Conservation (phyloP, 2,888 invertebrate species). For the Morinoia aosen region DNA sequence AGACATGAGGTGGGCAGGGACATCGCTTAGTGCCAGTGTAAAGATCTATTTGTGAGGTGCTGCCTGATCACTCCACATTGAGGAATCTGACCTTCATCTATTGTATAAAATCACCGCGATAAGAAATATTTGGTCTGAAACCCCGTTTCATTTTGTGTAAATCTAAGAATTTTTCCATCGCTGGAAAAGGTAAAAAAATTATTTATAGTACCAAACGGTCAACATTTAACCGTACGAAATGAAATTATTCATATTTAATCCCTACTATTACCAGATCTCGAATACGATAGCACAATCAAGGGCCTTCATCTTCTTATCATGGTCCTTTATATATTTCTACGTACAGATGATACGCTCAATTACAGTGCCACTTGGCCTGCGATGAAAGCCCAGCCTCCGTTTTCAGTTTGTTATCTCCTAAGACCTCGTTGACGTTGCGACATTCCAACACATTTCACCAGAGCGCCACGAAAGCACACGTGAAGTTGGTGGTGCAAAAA, state of each 20-base stretch:
- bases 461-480: neutral
- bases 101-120: neutral
- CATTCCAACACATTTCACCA: neutral
- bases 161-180: too few relatives aligned
- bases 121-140: too few relatives aligned
- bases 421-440: neutral
- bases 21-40: too few relatives aligned
- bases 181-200: neutral
- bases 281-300: neutral
- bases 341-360: neutral
- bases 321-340: neutral
- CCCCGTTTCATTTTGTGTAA: too few relatives aligned
- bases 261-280: neutral
- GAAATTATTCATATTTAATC: neutral
- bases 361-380: neutral
- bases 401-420: neutral
- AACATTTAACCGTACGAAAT: neutral
- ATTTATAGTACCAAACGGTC: neutral
- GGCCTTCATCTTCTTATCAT: neutral
- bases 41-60: neutral
- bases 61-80: neutral
- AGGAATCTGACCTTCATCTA: neutral
- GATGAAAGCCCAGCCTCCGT: neutral
- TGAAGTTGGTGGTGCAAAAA: conserved; percentile 14
- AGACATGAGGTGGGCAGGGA: too few relatives aligned